These are phyloP conservation scores for Nesoenas mayeri DNA, from an alignment of 2,113 vertebrate genomes.

Conservation along the genomic window DNA sequence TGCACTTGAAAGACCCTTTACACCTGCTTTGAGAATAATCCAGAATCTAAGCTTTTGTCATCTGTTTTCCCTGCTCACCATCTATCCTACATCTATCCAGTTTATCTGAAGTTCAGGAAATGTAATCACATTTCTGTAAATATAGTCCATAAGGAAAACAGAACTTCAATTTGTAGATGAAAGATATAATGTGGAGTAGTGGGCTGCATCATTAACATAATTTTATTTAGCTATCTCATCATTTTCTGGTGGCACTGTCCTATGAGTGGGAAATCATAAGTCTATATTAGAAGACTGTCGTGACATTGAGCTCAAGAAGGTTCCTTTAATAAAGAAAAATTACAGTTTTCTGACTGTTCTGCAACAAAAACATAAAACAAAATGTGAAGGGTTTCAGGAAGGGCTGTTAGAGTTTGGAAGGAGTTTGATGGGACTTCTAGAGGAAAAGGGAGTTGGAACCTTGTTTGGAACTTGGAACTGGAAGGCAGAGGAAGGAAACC, in stretches of 20 bases:
- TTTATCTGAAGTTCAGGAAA: not conserved
- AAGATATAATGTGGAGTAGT: not conserved
- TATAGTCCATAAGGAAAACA: not conserved
- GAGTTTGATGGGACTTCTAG: not conserved
- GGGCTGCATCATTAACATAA: not conserved
- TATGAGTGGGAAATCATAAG: not conserved
- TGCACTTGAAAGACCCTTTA: not conserved
- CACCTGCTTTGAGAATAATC: not conserved
- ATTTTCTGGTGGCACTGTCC: not conserved
- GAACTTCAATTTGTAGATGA: not conserved
- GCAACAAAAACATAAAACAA: not conserved
- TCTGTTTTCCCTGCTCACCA: not conserved
- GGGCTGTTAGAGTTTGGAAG: not conserved
- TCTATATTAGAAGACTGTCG: not conserved
- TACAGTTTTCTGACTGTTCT: not conserved
- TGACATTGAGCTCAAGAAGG: not conserved
- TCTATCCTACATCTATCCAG: not conserved
- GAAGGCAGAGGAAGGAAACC: conserved; percentile 1
- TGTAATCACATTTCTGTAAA: not conserved
- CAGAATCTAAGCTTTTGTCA: not conserved
- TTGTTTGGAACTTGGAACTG: not conserved
- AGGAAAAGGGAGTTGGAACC: not conserved
- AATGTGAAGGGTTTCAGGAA: not conserved
- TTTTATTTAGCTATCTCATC: not conserved
- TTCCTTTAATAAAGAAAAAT: not conserved